Percentiles rank a stretch among this genome's conserved stretches.
Conservation (phyloP, 2,797 vertebrate species). For the Pristis pectinata region DNA sequence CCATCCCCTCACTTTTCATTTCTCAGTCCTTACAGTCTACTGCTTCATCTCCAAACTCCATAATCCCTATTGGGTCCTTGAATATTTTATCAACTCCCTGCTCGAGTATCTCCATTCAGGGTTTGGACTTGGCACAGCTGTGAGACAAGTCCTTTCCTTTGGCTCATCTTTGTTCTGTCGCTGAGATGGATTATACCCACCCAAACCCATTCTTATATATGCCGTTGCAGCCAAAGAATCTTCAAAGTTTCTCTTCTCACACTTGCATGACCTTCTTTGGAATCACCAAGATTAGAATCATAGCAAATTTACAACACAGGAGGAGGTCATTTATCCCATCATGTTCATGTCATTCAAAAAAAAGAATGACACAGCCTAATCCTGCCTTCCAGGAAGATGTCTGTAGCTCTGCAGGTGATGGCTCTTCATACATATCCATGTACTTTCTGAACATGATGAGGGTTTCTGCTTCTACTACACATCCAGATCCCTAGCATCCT, state of each 20-base stretch:
- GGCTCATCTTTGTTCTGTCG: not conserved
- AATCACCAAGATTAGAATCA: not conserved
- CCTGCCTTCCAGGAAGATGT: too few species aligned
- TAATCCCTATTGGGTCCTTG: not conserved
- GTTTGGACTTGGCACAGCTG: not conserved
- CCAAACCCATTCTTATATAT: not conserved
- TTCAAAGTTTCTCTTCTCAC: not conserved
- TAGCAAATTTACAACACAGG: too few species aligned
- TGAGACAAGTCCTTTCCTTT: not conserved
- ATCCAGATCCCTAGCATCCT: too few species aligned
- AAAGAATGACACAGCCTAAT: too few species aligned
- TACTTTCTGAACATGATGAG: too few species aligned
- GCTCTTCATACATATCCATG: too few species aligned
- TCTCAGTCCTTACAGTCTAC: not conserved
- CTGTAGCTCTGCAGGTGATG: too few species aligned
- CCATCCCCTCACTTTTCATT: not conserved
- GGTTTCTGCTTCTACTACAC: too few species aligned
- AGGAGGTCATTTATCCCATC: too few species aligned
- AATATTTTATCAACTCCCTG: too few species aligned
- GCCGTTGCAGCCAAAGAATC: too few species aligned
- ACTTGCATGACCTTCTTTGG: not conserved
- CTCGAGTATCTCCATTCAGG: not conserved
- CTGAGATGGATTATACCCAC: not conserved
- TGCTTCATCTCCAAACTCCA: not conserved
- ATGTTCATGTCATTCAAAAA: too few species aligned